phyloP scores from a whole-genome alignment of 2,888 invertebrate genomes.

The Alcis repandata region DNA sequence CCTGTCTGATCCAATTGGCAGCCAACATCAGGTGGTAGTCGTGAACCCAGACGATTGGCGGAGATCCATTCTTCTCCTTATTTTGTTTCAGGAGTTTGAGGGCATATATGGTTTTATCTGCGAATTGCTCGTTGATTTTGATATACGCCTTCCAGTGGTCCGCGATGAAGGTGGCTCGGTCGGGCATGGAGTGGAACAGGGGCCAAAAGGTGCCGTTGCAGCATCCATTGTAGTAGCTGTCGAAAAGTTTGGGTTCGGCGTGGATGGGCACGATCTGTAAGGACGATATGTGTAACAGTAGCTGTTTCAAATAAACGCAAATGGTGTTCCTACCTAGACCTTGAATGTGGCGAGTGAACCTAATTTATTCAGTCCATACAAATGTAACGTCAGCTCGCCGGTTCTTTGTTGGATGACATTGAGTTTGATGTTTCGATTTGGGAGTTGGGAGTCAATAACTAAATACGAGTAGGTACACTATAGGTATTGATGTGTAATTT shows the following conservation, averaged over 20 bases:
- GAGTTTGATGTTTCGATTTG: constrained; percentile 16
- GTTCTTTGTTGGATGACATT: constrained; percentile 20
- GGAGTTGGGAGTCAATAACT: constrained; percentile 1
- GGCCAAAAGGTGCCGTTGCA: constrained; percentile 98
- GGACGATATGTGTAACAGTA: constrained; percentile 3
- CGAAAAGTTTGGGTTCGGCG: constrained; percentile 91
- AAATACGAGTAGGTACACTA: neutral
- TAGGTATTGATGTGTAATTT: neutral
- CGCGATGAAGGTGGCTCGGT: constrained; percentile 92
- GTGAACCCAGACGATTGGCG: constrained; percentile 96
- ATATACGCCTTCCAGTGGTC: constrained; percentile 95
- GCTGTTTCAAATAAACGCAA: neutral
- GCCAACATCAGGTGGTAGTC: constrained; percentile 98
- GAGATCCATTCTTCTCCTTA: constrained; percentile 75
- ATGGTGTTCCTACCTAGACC: constrained; percentile 6
- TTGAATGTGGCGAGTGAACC: constrained; percentile 8
- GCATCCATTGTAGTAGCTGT: constrained; percentile 96
- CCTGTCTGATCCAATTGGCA: constrained; percentile 95
- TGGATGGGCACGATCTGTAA: constrained; percentile 93
- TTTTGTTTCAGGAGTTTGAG: constrained; percentile 84
- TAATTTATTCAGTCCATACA: constrained; percentile 13
- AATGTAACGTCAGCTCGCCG: neutral
- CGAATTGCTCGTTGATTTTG: constrained; percentile 93
- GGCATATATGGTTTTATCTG: constrained; percentile 91
- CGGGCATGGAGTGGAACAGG: constrained; percentile 96